Base-by-base conservation (phyloP, 2,113 vertebrate genomes). In the Scomber japonicus region DNA sequence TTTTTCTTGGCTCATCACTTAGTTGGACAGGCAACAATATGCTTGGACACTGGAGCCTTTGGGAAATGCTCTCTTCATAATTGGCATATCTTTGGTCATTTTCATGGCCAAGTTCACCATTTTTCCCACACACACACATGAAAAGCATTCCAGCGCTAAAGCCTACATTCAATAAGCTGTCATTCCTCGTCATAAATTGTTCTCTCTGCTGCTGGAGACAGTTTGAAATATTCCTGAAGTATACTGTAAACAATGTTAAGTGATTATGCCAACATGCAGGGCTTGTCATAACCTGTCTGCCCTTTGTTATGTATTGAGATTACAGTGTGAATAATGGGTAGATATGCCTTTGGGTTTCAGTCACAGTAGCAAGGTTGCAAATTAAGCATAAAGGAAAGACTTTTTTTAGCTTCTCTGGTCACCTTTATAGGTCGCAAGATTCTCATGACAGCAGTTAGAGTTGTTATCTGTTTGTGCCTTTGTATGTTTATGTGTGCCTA, bases 241-340 rank as follows among this genome's bases (percentile, higher is more conserved):
- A 27, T 27, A 27, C 24, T 27, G 24, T 27, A 62, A 87, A 86
- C 59, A 86, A 72, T n/a, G 7, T 46, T 31, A 30, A 31, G 71
- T 57, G 60, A 72, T 57, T 19, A 11, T 48, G 21, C 63, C 54
- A 56, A 63, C 64, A 16, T 12, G 31, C 17, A 21, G 61, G 54
- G 16, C 88, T n/a, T 78, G 91, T 81, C 61, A 45, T 5, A 71
- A 72, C 91, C 59, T 76, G 92, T 21, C 0, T n/a, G 27, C 8
- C 8, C 65, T 76, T 83, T 84, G 67, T 83, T 35, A 59, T 62
- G 40, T 11, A 46, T 24, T 50, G 16, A 21, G 19, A 14, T 71
- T 12, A 54, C 30, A 30, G 5, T 4, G 35, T 53, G 54, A 55
- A 24, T 31, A 46, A 70, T 10, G 12, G 35, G 30, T 63, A 59